Conservation (phyloP, 2,888 invertebrate genomes). For the Heliconius sara region DNA sequence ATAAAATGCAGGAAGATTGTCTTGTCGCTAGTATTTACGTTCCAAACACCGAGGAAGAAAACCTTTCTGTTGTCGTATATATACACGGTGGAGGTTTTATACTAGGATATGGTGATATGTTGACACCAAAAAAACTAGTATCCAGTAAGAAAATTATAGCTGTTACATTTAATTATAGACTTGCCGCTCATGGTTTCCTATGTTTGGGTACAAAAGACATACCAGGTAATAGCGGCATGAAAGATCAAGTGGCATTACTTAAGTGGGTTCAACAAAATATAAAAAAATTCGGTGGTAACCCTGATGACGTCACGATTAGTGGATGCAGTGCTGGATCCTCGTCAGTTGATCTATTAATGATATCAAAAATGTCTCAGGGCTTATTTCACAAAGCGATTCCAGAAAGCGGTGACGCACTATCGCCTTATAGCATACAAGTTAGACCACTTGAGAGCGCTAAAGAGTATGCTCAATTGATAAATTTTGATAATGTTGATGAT, state of each 20-base stretch:
- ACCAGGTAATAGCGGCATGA: constrained; percentile 60
- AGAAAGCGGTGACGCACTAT: constrained; percentile 59
- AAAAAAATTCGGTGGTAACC: constrained; percentile 57
- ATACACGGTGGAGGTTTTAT: constrained; percentile 75
- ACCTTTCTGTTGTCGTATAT: constrained; percentile 66
- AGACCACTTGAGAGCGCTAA: constrained; percentile 63
- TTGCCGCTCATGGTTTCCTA: constrained; percentile 56
- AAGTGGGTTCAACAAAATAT: constrained; percentile 59
- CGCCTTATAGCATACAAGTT: constrained; percentile 56
- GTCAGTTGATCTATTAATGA: constrained; percentile 60
- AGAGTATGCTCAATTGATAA: constrained; percentile 55
- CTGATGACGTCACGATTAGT: constrained; percentile 58
- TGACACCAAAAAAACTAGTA: constrained; percentile 54
- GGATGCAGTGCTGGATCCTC: constrained; percentile 66
- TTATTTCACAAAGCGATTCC: constrained; percentile 63
- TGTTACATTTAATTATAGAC: constrained; percentile 65
- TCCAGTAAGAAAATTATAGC: constrained; percentile 55
- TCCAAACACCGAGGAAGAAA: constrained; percentile 51
- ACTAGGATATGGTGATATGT: constrained; percentile 59
- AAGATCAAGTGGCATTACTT: constrained; percentile 57
- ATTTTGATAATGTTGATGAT: constrained; percentile 57
- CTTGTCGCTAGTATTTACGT: constrained; percentile 55
- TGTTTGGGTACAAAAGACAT: constrained; percentile 55
- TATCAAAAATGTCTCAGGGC: constrained; percentile 60
- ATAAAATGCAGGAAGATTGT: constrained; percentile 51